phyloP scores from a whole-genome alignment of 2,113 vertebrate species.

The Sisor rabdophorus region DNA sequence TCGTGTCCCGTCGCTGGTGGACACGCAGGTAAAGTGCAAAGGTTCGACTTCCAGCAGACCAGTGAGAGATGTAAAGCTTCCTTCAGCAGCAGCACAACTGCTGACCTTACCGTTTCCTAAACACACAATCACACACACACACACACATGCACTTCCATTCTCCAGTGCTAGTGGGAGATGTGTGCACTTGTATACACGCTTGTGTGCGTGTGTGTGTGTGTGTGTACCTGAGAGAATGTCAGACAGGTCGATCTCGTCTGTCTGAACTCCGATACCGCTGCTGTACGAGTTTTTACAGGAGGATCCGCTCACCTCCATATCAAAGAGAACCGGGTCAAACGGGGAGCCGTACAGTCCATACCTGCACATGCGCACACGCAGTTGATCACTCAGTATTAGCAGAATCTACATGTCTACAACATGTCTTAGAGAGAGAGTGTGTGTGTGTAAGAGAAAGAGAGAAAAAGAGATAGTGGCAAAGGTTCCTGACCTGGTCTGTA shows the following conservation, averaged over 20 bases:
- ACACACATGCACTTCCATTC: slow-evolving; percentile 7
- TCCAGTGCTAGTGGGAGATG: neutral
- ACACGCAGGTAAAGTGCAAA: slow-evolving; percentile 96
- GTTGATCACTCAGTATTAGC: neutral
- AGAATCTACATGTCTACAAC: neutral
- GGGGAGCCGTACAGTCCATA: slow-evolving; percentile 97
- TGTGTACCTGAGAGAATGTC: slow-evolving; percentile 91
- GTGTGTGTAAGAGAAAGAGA: too few species aligned
- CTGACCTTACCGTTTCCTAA: slow-evolving; percentile 93
- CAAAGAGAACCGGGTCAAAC: slow-evolving; percentile 97
- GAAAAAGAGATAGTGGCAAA: neutral
- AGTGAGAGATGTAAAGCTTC: slow-evolving; percentile 96
- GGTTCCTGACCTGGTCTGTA: slow-evolving; percentile 84
- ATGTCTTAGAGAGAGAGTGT: neutral
- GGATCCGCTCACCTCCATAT: slow-evolving; percentile 97
- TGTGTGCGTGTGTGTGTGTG: neutral
- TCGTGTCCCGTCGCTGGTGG: slow-evolving; percentile 96
- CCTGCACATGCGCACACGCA: slow-evolving; percentile 60
- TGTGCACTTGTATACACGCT: neutral
- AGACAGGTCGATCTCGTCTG: slow-evolving; percentile 97
- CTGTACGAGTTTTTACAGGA: slow-evolving; percentile 95
- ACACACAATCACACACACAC: slow-evolving; percentile 31
- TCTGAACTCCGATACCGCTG: slow-evolving; percentile 90
- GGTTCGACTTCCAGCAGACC: slow-evolving; percentile 97
- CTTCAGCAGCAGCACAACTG: slow-evolving; percentile 90